Evolutionary conservation across 2,797 vertebrate species (phyloP).

Genomic region (Parotocinclus haroldoi): DNA sequence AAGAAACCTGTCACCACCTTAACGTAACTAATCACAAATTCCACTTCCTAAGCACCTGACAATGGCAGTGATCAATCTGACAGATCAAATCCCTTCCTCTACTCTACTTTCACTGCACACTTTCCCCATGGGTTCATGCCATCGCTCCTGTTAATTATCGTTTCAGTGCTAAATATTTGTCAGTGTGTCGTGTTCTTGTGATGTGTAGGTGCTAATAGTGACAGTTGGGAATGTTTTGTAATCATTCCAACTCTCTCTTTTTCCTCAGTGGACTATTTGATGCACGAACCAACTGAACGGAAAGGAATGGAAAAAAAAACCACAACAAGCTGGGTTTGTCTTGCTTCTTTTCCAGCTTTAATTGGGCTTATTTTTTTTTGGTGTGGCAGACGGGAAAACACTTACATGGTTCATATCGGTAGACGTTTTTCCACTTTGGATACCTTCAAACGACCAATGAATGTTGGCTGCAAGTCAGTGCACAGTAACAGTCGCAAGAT

Average conservation of each 20-base stretch:
- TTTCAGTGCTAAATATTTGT: constrained; percentile 35
- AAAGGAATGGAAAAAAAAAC: too few relatives aligned
- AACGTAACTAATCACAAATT: constrained; percentile 50
- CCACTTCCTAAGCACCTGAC: constrained; percentile 50
- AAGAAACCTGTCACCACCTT: constrained; percentile 65
- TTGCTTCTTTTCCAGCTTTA: constrained; percentile 3
- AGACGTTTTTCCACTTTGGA: neutral
- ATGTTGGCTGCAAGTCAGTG: neutral
- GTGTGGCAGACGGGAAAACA: constrained; percentile 24
- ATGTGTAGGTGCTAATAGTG: constrained; percentile 42
- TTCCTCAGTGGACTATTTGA: constrained; percentile 11
- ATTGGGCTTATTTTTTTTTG: constrained; percentile 16
- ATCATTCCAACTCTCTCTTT: constrained; percentile 10
- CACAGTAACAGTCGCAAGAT: neutral
- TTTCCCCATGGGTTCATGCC: constrained; percentile 27
- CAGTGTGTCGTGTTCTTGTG: constrained; percentile 44
- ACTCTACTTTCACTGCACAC: constrained; percentile 19
- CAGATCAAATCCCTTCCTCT: constrained; percentile 35
- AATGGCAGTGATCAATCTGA: constrained; percentile 42
- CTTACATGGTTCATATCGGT: neutral
- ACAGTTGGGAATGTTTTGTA: constrained; percentile 28
- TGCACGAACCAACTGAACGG: constrained; percentile 25
- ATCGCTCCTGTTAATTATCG: constrained; percentile 33
- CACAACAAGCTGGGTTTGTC: constrained; percentile 1
- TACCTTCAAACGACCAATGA: constrained; percentile 2